phyloP scores from a whole-genome alignment of 2,888 invertebrate species.

The Sarcophaga caerulescens region DNA sequence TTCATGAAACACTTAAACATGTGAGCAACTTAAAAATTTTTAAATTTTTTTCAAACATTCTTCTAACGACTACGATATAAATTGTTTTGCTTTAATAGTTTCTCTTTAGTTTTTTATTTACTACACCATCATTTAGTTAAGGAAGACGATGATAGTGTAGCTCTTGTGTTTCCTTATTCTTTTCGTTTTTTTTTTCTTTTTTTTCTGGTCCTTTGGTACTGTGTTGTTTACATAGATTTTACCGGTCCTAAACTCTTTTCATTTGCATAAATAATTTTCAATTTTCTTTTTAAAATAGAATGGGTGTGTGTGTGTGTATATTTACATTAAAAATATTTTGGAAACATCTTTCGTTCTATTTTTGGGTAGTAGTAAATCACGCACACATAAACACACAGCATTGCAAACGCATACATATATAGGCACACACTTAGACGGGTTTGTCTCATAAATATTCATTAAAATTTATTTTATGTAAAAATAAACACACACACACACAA shows the following conservation, averaged over 20 bases:
- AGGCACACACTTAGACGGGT: background rate
- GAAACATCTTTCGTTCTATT: too few relatives aligned
- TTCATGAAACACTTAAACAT: too few relatives aligned
- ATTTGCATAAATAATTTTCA: conserved; percentile 26
- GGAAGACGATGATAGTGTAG: too few relatives aligned
- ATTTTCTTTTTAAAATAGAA: background rate
- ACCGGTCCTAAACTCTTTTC: conserved; percentile 5
- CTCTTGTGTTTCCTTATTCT: too few relatives aligned
- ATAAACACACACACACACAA: conserved; percentile 11
- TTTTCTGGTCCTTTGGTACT: background rate
- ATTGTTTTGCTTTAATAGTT: too few relatives aligned
- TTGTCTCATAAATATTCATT: conserved; percentile 66
- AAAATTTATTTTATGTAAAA: conserved; percentile 59
- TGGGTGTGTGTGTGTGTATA: too few relatives aligned
- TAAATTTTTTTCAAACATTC: too few relatives aligned
- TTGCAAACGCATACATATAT: background rate
- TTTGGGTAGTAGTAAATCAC: too few relatives aligned
- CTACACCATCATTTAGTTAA: too few relatives aligned
- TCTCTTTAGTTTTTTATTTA: too few relatives aligned
- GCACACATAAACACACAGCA: background rate
- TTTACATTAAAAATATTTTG: background rate
- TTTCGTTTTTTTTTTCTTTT: background rate
- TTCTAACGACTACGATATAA: too few relatives aligned
- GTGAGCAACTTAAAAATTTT: too few relatives aligned
- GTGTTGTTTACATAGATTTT: background rate